phyloP scores from a whole-genome alignment of 2,113 vertebrate species.

The Gopherus flavomarginatus region DNA sequence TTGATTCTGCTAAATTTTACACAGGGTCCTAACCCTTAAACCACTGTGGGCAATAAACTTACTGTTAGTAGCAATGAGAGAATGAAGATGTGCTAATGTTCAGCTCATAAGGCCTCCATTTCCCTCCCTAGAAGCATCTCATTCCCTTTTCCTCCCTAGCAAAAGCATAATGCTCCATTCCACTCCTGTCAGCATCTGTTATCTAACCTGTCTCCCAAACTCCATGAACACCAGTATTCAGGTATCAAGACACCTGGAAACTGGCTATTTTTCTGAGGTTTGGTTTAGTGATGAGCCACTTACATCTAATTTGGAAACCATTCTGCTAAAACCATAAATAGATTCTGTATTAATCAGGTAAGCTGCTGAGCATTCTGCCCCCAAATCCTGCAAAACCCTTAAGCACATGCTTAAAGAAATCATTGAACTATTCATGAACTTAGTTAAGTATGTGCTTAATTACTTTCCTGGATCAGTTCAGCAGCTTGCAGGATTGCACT shows the following conservation, averaged over 20 bases:
- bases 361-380: background rate
- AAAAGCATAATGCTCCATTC: background rate
- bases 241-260: slow-evolving; percentile 1
- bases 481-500: background rate
- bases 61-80: background rate
- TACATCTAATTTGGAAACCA: background rate
- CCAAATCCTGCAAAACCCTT: background rate
- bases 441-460: rapidly evolving
- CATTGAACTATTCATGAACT: background rate
- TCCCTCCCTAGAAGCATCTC: background rate
- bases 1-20: background rate
- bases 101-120: background rate
- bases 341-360: background rate
- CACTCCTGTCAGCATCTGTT: background rate
- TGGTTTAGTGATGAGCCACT: background rate
- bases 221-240: background rate
- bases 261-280: slow-evolving; percentile 8
- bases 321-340: background rate
- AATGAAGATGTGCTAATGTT: background rate
- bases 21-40: background rate
- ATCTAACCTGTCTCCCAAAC: background rate
- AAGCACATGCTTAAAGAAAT: background rate
- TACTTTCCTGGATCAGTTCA: background rate
- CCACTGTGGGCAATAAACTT: background rate
- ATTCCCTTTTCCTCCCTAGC: background rate